Evolutionary conservation across 2,797 vertebrate species (phyloP).

Genomic region (Salmo trutta): DNA sequence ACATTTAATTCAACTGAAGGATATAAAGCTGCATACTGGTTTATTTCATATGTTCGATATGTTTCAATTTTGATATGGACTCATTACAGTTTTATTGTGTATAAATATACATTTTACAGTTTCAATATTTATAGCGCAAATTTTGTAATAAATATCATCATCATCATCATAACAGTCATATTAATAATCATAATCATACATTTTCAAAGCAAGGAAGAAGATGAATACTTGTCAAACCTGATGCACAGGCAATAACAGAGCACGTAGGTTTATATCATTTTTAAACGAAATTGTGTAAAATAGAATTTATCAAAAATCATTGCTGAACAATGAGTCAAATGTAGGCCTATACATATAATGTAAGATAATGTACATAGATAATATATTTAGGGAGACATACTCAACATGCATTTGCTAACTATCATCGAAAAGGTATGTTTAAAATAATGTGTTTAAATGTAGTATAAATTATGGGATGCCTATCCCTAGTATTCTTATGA

Average conservation of each 20-base stretch:
- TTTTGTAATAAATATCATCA: too few species aligned
- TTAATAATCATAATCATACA: neutral
- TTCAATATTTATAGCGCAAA: neutral
- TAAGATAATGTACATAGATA: neutral
- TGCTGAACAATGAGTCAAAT: neutral
- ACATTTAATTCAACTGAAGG: conserved; percentile 23
- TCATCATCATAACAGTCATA: neutral
- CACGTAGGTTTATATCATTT: neutral
- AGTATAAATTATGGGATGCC: neutral
- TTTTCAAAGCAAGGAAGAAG: neutral
- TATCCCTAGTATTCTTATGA: conserved; percentile 23
- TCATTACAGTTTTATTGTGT: neutral
- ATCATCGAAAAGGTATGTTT: neutral
- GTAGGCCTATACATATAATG: neutral
- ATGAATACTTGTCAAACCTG: neutral
- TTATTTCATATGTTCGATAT: neutral
- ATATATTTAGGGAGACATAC: neutral
- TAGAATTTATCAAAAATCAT: neutral
- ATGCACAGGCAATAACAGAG: neutral
- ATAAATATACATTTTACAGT: conserved; percentile 1
- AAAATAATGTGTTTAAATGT: neutral
- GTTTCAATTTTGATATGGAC: neutral
- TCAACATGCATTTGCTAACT: neutral
- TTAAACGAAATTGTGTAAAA: neutral
- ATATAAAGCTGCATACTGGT: conserved; percentile 11